Conservation (phyloP, 2,113 vertebrate genomes). For the Fukomys damarensis region DNA sequence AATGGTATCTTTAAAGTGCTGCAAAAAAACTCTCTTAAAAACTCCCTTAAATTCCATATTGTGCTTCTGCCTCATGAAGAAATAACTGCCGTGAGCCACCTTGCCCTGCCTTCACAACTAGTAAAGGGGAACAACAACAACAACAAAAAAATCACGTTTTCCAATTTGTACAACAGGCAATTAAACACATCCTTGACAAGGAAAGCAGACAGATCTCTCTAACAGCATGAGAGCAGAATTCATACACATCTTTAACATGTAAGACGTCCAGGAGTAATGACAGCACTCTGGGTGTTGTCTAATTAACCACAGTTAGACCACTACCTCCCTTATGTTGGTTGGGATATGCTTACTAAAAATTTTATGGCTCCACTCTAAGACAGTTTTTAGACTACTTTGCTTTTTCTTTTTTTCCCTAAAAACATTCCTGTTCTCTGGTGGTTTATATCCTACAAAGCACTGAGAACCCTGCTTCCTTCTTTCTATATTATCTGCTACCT, state of each 20-base stretch:
- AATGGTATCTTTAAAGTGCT: not conserved
- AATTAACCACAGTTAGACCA: not conserved
- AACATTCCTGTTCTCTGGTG: not conserved
- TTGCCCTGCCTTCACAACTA: not conserved
- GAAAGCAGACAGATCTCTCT: not conserved
- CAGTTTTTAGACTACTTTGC: not conserved
- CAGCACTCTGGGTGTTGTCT: not conserved
- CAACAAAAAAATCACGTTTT: not conserved
- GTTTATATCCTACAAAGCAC: not conserved
- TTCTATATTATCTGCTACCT: not conserved
- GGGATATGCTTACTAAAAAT: not conserved
- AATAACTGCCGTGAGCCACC: not conserved
- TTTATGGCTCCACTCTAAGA: not conserved
- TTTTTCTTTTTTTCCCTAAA: not conserved
- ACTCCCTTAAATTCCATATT: not conserved
- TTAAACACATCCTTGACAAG: not conserved
- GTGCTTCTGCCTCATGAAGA: not conserved
- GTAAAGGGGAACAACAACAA: not conserved
- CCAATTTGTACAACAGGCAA: not conserved
- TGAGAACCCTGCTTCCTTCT: not conserved
- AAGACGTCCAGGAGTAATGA: not conserved
- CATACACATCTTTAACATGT: not conserved
- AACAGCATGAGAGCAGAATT: not conserved
- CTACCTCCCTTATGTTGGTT: not conserved
- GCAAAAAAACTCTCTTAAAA: not conserved